These are phyloP conservation scores for Musca domestica DNA, from an alignment of 1,140 invertebrate genomes.

Conservation along the genomic window DNA sequence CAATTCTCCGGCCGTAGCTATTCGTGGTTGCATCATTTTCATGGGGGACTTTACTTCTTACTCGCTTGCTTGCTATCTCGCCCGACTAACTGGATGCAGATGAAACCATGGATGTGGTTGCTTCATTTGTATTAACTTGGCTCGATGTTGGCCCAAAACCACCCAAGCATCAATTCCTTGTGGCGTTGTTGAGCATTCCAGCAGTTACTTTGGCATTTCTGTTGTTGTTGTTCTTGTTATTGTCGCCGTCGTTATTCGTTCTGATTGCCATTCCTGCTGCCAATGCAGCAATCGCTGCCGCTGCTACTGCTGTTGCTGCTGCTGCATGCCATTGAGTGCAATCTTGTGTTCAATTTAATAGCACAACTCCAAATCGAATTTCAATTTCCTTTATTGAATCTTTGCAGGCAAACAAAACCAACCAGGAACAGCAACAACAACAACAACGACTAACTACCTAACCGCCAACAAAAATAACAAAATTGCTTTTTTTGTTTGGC, in stretches of 20 bases:
- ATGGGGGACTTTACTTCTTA: no score
- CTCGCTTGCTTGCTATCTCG: no score
- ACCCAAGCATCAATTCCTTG: constrained; percentile 17
- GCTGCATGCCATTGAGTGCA: constrained; percentile 26
- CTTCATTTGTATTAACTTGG: no score
- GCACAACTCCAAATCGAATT: constrained; percentile 27
- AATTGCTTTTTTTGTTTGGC: no score
- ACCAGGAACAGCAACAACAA: no score
- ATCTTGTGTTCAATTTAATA: constrained; percentile 34
- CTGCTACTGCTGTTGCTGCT: neutral
- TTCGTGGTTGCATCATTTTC: no score
- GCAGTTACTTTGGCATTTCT: neutral
- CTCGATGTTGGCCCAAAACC: neutral
- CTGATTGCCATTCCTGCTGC: neutral
- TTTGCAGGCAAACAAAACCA: constrained; percentile 14
- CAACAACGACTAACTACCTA: no score
- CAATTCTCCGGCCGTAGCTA: no score
- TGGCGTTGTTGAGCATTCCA: constrained; percentile 1
- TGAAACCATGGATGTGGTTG: no score
- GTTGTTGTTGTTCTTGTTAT: neutral
- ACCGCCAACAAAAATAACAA: no score
- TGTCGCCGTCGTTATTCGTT: neutral
- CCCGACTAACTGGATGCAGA: no score
- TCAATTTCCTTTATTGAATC: constrained; percentile 32
- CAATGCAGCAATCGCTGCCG: neutral